phyloP scores from a whole-genome alignment of 2,888 invertebrate species.

The Epinotia ramella region DNA sequence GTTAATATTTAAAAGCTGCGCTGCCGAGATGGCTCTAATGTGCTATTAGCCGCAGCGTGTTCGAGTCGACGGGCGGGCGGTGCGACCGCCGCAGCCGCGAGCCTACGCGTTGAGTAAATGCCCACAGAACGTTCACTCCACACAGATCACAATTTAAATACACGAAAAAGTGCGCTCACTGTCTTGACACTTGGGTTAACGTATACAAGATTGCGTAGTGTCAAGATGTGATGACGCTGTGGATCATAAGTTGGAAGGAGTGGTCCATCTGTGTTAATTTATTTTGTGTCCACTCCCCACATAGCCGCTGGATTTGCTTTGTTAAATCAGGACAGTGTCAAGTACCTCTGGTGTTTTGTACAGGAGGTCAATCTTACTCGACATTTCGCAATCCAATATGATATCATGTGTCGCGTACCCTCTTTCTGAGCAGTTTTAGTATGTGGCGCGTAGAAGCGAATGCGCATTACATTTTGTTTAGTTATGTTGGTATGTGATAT shows the following conservation, averaged over 20 bases:
- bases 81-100: constrained; percentile 6
- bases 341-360: constrained; percentile 15
- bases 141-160: constrained; percentile 1
- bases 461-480: neutral
- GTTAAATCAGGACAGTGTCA: constrained; percentile 27
- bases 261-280: neutral
- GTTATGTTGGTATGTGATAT: neutral
- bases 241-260: neutral
- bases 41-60: constrained; percentile 69
- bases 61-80: constrained; percentile 24
- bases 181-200: neutral
- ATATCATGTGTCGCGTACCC: neutral
- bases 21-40: constrained; percentile 73
- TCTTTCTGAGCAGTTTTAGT: neutral
- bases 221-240: neutral
- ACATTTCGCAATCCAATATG: neutral
- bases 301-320: constrained; percentile 32
- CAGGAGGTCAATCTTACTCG: neutral
- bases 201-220: neutral
- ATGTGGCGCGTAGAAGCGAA: neutral
- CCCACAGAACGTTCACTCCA: neutral
- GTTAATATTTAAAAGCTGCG: constrained; percentile 78
- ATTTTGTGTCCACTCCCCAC: constrained; percentile 3
- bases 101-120: constrained; percentile 10
- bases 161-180: neutral